Evolutionary conservation across 2,888 invertebrate genomes (phyloP), one percentile per base, ranked within the genome.

Genomic region (Gymnocheta viridis): DNA sequence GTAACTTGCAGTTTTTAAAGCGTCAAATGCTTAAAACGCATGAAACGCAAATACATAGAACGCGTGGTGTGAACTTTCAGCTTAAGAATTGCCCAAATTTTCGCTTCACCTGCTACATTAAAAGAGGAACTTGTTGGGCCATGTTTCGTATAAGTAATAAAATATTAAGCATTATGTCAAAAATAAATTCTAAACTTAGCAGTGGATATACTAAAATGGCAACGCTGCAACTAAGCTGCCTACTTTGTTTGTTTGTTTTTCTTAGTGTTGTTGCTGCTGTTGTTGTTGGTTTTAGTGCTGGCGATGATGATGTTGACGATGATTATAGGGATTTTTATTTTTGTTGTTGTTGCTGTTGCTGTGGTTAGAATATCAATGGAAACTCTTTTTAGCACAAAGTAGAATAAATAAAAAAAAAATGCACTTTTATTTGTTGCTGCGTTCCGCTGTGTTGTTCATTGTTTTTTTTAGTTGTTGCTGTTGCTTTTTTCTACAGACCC

Each of bases 361-460:
- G 54, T 79, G 64, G 67, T 44, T 78, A 66, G 78, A 78, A 82
- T 73, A 73, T 38, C 29, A 69, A 76, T 12, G 29, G 19, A 70
- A 72, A 72, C 41, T 44, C 44, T 67, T 22, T 64, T 29, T 32
- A 58, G 19, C 41, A 56, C 35, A 60, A 72, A 56, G n/a, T 44
- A 44, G 27, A 67, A 67, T 32, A 10, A 56, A 54, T 35, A 47
- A 70, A 41, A 58, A n/a, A 82, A 77, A 77, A 79, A 69, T 82
- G 82, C 82, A 82, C 51, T 82, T 79, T 77, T 76, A 66, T 47
- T 56, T 70, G 84, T 72, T 70, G 67, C 49, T 82, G 67, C 44
- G 47, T 60, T 67, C 12, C n/a, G 41, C 47, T 14, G 32, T 24
- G 32, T 27, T 56, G 24, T 60, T 41, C 49, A 7, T 24, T 19